phyloP scores from a whole-genome alignment of 2,113 vertebrate species.

The Herpailurus yagouaroundi region DNA sequence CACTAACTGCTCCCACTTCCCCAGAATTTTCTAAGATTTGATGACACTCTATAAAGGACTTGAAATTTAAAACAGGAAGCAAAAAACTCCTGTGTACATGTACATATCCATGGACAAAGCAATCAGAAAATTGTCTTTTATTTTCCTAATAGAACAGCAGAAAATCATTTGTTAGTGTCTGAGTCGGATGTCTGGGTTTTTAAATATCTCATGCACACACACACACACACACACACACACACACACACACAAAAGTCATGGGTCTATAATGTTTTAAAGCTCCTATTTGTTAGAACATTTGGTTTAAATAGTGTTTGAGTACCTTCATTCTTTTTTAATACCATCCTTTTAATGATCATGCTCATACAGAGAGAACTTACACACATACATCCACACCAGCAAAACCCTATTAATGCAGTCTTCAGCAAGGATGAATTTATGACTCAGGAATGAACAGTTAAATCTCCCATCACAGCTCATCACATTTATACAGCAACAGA shows the following conservation, averaged over 20 bases:
- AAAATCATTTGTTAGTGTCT: constrained; percentile 30
- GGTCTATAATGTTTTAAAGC: constrained; percentile 32
- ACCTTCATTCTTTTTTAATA: background rate
- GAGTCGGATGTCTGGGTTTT: constrained; percentile 44
- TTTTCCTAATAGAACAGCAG: constrained; percentile 35
- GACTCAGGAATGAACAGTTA: background rate
- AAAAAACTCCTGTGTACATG: background rate
- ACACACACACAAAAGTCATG: background rate
- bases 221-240: background rate
- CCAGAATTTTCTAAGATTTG: constrained; percentile 28
- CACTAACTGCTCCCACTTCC: background rate
- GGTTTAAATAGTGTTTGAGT: background rate
- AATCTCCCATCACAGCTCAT: background rate
- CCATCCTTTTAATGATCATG: background rate
- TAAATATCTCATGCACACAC: background rate
- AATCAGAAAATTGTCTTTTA: constrained; percentile 9
- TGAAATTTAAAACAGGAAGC: background rate
- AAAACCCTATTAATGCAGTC: background rate
- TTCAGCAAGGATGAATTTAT: constrained; percentile 46
- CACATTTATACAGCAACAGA: constrained; percentile 53
- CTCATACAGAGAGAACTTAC: background rate
- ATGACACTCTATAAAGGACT: background rate
- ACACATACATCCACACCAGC: background rate
- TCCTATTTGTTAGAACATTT: constrained; percentile 3
- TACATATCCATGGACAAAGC: background rate